Base-by-base conservation (phyloP, 92 coral and sea anemone genomes). In the Phenganax marumi region DNA sequence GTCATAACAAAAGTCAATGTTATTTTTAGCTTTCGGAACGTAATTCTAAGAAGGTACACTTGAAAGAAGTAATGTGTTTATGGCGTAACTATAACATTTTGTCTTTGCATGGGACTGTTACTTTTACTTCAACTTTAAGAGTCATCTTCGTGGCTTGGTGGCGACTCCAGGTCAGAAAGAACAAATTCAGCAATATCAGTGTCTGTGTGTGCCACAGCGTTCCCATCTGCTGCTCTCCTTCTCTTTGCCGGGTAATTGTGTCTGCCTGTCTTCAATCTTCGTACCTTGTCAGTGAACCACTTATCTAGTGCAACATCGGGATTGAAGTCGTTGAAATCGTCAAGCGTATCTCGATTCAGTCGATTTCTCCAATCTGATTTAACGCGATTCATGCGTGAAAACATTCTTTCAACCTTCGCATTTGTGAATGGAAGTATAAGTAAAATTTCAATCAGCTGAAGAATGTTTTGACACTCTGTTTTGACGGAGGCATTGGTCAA, bases 351-450 rank as follows among this genome's bases (percentile, higher is more conserved):
- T 12, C 72, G 26, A 23, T 65, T 19, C 8, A 65, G 72, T 65
- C 21, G 12, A 12, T 19, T 65, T 23, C 72, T 65, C 72, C 72
- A 65, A 33, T 65, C 72, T 65, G 72, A 3, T 23, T 65, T 65
- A 19, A 65, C 12, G 25, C 2, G 72, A 17, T 13, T 65, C 72
- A 65, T 65, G 21, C 72, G 3, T 23, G 72, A 65, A 65, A 65
- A 65, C 72, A 65, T 65, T 13, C 72, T 65, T 65, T 65, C 72
- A 23, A 65, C 72, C 25, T 65, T 65, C 23, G 7, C 18, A 65
- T 65, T 65, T 65, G 72, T 65, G 72, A 65, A 65, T 14, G 72
- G 72, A 17, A 65, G 13, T 23, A 65, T 33, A 65, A 65, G 72
- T 19, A 23, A 33, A 23, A 65, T 65, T 23, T 65, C 72, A 23